phyloP scores from a whole-genome alignment of 2,888 invertebrate genomes.

The Caradrina clavipalpis region DNA sequence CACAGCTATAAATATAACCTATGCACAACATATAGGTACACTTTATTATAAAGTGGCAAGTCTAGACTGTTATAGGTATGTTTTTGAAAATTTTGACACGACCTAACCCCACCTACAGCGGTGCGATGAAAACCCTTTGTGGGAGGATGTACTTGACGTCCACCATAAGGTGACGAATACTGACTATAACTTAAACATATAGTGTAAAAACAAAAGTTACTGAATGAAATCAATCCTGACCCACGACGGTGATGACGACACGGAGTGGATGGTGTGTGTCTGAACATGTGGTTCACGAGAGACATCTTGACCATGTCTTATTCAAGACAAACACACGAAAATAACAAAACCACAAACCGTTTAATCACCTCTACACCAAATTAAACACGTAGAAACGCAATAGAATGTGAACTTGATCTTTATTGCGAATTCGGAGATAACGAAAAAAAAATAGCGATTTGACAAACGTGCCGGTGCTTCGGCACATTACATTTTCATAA shows the following conservation, averaged over 20 bases:
- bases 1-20: slow-evolving; percentile 51
- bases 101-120: slow-evolving; percentile 86
- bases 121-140: slow-evolving; percentile 73
- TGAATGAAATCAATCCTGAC: slow-evolving; percentile 71
- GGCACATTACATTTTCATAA: slow-evolving; percentile 79
- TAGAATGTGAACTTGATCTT: slow-evolving; percentile 75
- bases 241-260: slow-evolving; percentile 70
- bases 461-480: slow-evolving; percentile 90
- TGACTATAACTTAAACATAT: slow-evolving; percentile 49
- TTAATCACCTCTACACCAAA: slow-evolving; percentile 69
- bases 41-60: slow-evolving; percentile 29
- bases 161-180: slow-evolving; percentile 59
- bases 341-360: slow-evolving; percentile 75
- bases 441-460: slow-evolving; percentile 83
- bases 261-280: slow-evolving; percentile 75
- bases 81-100: slow-evolving; percentile 61
- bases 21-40: slow-evolving; percentile 42
- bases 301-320: slow-evolving; percentile 85
- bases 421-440: slow-evolving; percentile 74
- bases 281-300: slow-evolving; percentile 87
- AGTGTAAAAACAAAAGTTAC: slow-evolving; percentile 51
- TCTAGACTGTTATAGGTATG: slow-evolving; percentile 55
- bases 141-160: slow-evolving; percentile 55
- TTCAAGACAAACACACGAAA: slow-evolving; percentile 72
- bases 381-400: slow-evolving; percentile 66